Evolutionary conservation across 2,888 invertebrate species (phyloP).

Genomic region (Mythimna loreyi): DNA sequence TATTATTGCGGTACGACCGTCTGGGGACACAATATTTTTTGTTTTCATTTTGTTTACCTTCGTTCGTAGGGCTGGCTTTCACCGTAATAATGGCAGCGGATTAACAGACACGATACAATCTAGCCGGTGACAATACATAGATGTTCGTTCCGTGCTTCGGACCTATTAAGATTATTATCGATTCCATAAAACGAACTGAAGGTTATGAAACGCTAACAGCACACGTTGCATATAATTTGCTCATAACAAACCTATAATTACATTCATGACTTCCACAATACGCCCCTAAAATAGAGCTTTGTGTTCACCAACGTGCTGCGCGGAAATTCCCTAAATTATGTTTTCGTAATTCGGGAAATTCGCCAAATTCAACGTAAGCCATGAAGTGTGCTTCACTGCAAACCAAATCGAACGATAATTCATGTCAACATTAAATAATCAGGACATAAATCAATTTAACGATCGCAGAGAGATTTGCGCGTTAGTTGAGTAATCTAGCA

Average conservation of each 20-base stretch:
- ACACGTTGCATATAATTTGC: slow-evolving; percentile 71
- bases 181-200: slow-evolving; percentile 71
- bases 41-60: slow-evolving; percentile 24
- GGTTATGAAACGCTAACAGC: slow-evolving; percentile 68
- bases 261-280: slow-evolving; percentile 69
- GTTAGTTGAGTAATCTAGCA: slow-evolving; percentile 43
- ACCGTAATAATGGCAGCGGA: slow-evolving; percentile 35
- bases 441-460: slow-evolving; percentile 54
- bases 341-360: slow-evolving; percentile 45
- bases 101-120: slow-evolving; percentile 53
- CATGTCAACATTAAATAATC: slow-evolving; percentile 48
- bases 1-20: slow-evolving; percentile 23
- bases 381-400: slow-evolving; percentile 17
- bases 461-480: slow-evolving; percentile 42
- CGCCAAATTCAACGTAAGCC: slow-evolving; percentile 27
- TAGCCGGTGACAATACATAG: slow-evolving; percentile 57
- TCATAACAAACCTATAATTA: slow-evolving; percentile 75
- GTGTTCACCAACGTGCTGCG: slow-evolving; percentile 28
- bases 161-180: slow-evolving; percentile 75
- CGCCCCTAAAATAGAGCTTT: slow-evolving; percentile 64
- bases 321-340: slow-evolving; percentile 47
- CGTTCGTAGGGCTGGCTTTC: slow-evolving; percentile 31
- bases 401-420: slow-evolving; percentile 39
- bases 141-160: slow-evolving; percentile 62
- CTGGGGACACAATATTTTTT: slow-evolving; percentile 14